Evolutionary conservation across 2,797 vertebrate genomes (phyloP).

Genomic region (Esox lucius): DNA sequence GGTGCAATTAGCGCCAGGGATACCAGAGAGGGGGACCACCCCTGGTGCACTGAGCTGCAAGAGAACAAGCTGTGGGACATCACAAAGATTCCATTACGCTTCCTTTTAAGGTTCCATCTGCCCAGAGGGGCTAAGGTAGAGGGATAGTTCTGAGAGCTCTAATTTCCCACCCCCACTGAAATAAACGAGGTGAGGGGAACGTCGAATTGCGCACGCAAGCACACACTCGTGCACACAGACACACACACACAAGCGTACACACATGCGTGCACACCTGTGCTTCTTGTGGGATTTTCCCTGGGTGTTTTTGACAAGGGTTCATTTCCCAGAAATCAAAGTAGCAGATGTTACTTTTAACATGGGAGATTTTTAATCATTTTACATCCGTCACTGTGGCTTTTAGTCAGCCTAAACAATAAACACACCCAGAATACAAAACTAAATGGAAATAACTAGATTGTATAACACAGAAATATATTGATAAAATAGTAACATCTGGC

Average conservation of each 20-base stretch:
- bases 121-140: slow-evolving; percentile 29
- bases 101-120: slow-evolving; percentile 60
- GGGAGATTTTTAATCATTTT: slow-evolving; percentile 26
- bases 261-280: background rate
- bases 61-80: slow-evolving; percentile 61
- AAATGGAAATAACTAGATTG: background rate
- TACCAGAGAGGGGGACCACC: background rate
- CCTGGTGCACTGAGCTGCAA: slow-evolving; percentile 14
- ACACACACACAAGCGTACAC: background rate
- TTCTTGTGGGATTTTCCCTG: slow-evolving; percentile 25
- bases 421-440: background rate
- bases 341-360: slow-evolving; percentile 41
- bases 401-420: background rate
- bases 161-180: background rate
- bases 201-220: background rate
- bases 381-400: background rate
- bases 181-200: slow-evolving; percentile 54
- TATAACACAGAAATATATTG: background rate
- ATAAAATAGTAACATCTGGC: background rate
- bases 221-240: background rate
- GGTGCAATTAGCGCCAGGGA: background rate
- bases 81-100: slow-evolving; percentile 65
- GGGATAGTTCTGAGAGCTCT: slow-evolving; percentile 14
- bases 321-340: slow-evolving; percentile 31
- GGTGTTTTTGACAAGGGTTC: slow-evolving; percentile 34